Base-by-base conservation (phyloP, 1,140 invertebrate species). In the Scaptomyza hsui region DNA sequence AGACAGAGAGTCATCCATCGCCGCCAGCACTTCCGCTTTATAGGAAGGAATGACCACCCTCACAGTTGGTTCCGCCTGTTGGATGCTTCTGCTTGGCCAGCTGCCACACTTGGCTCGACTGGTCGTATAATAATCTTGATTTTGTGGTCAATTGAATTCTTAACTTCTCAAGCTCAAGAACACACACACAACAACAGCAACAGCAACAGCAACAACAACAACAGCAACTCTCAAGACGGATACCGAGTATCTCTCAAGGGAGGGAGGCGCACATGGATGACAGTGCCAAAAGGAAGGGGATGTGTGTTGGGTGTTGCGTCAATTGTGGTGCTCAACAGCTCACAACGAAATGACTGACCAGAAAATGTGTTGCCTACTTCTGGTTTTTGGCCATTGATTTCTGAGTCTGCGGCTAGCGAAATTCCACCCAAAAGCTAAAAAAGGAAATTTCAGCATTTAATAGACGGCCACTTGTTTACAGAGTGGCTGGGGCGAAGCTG, bases 131-230 rank as follows among this genome's bases (percentile, higher is more conserved):
- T 89, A 89, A 89, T 89, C 85, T 89, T 89, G 85, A 89, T 89
- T 89, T 89, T 83, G 85, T 86, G 86, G 86, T 89, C 86, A 89
- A 89, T 89, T 86, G 86, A 89, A 89, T 89, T 88, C 86, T 76
- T 89, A 89, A 89, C 86, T 86, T 88, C 75, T 75, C 79, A 60
- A 85, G 77, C 78, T 83, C 52, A 75, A 85, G 60, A 72, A 76
- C 81, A 81, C 77, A 29, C 26, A 29, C 26, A 29, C 1, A 7
- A 29, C 26, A 76, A 76, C 80, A 79, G 71, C 16, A 21, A 41
- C 51, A 48, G 45, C 15, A 29, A 29, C 47, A 49, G 45, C 59
- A 24, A 16, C 59, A 62, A 78, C 4, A 6, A 24, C 24, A 24
- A 51, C 59, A n/a, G 52, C 35, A 64, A 42, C 61, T 49, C 35